A percentile compares a stretch with the other conserved stretches of the same genome.
Conservation (phyloP, 92 coral and sea anemone genomes). For the Micromussa lordhowensis region DNA sequence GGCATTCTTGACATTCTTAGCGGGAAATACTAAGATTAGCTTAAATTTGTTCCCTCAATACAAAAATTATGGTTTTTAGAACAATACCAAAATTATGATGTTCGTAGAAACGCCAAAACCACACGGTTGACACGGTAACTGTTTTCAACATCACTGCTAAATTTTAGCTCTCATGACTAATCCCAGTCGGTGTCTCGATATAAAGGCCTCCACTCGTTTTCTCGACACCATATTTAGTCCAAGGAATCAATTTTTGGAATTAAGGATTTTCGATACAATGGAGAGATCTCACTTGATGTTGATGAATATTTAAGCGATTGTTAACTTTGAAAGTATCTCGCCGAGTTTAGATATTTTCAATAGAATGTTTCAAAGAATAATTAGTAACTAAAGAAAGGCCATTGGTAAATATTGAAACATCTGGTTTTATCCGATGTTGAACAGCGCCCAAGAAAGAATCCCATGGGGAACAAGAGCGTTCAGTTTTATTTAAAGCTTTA, state of each 20-base stretch:
- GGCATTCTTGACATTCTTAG: neutral
- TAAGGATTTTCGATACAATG: neutral
- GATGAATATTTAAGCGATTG: slow-evolving; percentile 3
- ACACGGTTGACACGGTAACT: neutral
- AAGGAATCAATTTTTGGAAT: neutral
- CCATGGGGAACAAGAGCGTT: neutral
- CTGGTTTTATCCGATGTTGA: neutral
- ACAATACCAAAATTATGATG: no score
- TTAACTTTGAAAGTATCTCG: slow-evolving; percentile 20
- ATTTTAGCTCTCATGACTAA: neutral
- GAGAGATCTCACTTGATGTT: neutral
- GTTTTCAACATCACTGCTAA: neutral
- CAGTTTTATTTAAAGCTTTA: neutral
- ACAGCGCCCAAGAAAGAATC: neutral
- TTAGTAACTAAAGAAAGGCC: neutral
- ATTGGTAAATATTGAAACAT: slow-evolving; percentile 1
- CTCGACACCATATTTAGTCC: neutral
- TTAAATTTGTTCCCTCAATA: neutral
- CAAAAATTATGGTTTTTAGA: neutral
- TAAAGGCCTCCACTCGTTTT: neutral
- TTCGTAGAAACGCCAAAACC: neutral
- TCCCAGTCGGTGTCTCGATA: neutral
- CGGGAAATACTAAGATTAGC: neutral
- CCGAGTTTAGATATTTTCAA: slow-evolving; percentile 1
- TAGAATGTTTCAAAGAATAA: neutral